phyloP scores from a whole-genome alignment of 2,113 vertebrate genomes.

The Indri indri region DNA sequence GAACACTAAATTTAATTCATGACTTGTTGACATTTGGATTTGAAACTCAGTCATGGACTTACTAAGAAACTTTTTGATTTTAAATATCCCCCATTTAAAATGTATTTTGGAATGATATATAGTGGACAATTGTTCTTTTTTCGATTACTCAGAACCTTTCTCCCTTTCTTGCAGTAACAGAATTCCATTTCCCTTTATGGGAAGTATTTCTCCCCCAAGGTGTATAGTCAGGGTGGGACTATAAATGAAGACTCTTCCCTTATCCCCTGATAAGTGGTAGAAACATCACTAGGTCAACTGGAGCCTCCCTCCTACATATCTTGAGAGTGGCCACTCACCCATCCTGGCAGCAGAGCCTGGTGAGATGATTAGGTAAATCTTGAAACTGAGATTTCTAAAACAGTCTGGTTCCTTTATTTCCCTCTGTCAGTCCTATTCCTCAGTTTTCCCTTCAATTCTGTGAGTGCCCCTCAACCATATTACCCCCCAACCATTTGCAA shows the following conservation, averaged over 20 bases:
- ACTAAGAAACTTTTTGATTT: not conserved
- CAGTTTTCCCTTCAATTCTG: not conserved
- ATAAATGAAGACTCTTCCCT: not conserved
- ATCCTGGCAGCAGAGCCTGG: not conserved
- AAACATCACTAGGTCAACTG: not conserved
- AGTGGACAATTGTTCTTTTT: not conserved
- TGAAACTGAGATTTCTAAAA: not conserved
- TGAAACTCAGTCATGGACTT: not conserved
- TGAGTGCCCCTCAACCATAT: not conserved
- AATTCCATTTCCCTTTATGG: not conserved
- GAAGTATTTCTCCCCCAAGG: not conserved
- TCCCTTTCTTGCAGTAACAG: not conserved
- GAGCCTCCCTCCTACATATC: not conserved
- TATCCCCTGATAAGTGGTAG: not conserved
- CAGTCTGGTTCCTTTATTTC: not conserved
- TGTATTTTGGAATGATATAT: slow-evolving; percentile 26
- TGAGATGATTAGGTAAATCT: not conserved
- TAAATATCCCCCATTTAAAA: slow-evolving; percentile 17
- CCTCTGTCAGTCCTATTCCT: not conserved
- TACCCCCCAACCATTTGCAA: not conserved
- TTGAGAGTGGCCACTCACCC: no score
- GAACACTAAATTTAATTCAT: slow-evolving; percentile 27
- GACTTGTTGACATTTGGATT: slow-evolving; percentile 31
- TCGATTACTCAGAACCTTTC: not conserved
- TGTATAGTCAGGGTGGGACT: not conserved